phyloP scores from a whole-genome alignment of 2,888 invertebrate genomes.

The Chrysopilus asiliformis region DNA sequence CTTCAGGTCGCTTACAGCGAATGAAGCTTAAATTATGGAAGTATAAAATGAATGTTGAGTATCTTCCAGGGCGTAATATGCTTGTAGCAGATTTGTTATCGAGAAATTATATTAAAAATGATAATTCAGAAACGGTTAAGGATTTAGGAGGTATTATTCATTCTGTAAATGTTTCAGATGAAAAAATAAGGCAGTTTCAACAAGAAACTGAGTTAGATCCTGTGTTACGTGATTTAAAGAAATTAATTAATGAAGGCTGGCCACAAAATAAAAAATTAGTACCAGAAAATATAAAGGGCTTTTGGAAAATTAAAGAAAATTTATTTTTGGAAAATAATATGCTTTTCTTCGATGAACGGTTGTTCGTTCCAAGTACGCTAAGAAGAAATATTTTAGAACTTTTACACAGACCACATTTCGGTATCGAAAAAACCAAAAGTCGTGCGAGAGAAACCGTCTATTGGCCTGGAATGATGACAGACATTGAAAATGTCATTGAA shows the following conservation, averaged over 20 bases:
- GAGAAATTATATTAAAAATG: conserved; percentile 3
- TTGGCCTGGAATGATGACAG: no score
- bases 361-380: no score
- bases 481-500: no score
- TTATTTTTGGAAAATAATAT: neutral
- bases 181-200: neutral
- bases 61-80: conserved; percentile 7
- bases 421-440: no score
- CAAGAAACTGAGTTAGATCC: conserved; percentile 1
- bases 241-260: neutral
- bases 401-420: no score
- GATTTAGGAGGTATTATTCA: neutral
- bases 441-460: no score
- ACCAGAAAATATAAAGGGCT: neutral
- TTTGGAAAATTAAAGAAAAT: conserved; percentile 6
- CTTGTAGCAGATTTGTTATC: conserved; percentile 7
- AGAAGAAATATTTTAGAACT: no score
- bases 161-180: neutral
- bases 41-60: conserved; percentile 5
- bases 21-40: conserved; percentile 8
- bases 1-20: neutral
- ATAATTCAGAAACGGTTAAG: neutral
- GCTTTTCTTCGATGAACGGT: neutral
- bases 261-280: neutral
- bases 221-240: no score